A percentile compares a stretch with the other conserved stretches of the same genome.
Conservation (phyloP, 2,113 vertebrate species). For the Pterocles gutturalis region DNA sequence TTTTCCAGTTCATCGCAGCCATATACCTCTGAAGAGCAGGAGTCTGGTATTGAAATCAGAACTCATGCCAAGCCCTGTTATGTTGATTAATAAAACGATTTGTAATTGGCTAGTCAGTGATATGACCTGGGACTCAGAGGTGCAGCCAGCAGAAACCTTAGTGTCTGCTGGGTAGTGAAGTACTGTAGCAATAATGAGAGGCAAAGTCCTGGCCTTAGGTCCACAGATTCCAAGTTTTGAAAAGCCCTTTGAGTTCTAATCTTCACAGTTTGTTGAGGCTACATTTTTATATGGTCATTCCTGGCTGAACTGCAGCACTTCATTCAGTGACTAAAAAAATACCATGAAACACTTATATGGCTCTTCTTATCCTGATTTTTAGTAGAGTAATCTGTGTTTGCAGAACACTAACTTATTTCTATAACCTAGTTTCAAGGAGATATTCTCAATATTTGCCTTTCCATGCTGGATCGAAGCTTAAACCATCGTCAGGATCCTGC, state of each 20-base stretch:
- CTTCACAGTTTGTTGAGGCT: background rate
- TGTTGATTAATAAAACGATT: background rate
- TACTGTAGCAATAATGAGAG: background rate
- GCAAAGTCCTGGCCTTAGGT: background rate
- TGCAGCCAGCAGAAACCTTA: background rate
- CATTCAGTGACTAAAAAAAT: background rate
- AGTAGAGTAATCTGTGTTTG: background rate
- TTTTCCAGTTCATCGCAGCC: background rate
- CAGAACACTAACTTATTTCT: background rate
- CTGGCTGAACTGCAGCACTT: background rate
- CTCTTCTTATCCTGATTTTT: background rate
- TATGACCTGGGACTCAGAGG: background rate
- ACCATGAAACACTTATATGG: background rate
- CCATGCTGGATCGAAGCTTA: constrained; percentile 76
- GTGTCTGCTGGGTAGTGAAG: background rate
- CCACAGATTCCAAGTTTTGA: background rate
- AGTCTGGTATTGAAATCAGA: background rate
- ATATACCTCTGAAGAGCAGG: background rate
- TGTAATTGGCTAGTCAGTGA: background rate
- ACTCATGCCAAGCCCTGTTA: background rate
- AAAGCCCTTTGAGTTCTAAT: background rate
- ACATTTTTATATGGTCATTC: background rate
- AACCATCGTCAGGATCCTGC: constrained; percentile 71
- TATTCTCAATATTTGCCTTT: constrained; percentile 75
- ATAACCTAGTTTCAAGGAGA: constrained; percentile 75